Evolutionary conservation across 2,888 invertebrate genomes (phyloP), one percentile per base, ranked within the genome.

Genomic region (Cotesia congregata): DNA sequence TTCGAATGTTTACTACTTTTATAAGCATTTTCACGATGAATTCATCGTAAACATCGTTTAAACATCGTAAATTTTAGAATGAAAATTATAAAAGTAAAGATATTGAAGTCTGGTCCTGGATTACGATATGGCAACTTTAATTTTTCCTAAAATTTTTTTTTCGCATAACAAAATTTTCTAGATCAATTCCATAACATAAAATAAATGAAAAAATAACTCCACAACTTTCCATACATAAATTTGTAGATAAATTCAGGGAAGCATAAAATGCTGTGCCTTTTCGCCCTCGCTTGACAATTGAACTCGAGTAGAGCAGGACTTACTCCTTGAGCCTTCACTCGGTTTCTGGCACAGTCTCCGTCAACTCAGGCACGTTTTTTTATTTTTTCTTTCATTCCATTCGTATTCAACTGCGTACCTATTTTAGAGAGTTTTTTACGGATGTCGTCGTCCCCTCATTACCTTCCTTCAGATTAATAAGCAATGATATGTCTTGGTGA

Each of bases 401-500:
- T 50, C 12, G 7, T 50, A 50, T 12, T 30, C 30, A 30, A 30
- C 30, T 4, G 3, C 30, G 7, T 50, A 12, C 12, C 50, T 50
- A 12, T 50, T 50, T 12, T 50, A 50, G 30, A 20, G 20, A 30
- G 30, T 30, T 6, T 50, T 72, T 67, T 50, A 20, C 67, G 67
- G 30, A 38, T 67, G 59, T 50, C 73, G 65, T n/a, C 65, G 73
- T 65, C 67, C 73, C 72, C 73, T 73, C 67, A 73, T 73, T 73
- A 73, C 67, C 67, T 73, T 73, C 59, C 68, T 65, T 15, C 61
- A 74, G 60, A 77, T 79, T 80, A 78, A 80, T 77, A 75, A 59
- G 76, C 77, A 74, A 78, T 72, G 75, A 74, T 77, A 77, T 70
- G 50, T 40, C 72, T 65, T 39, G 60, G 67, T 59, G 73, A 40